Base-by-base conservation (phyloP, 2,797 vertebrate species). In the Furcifer pardalis region DNA sequence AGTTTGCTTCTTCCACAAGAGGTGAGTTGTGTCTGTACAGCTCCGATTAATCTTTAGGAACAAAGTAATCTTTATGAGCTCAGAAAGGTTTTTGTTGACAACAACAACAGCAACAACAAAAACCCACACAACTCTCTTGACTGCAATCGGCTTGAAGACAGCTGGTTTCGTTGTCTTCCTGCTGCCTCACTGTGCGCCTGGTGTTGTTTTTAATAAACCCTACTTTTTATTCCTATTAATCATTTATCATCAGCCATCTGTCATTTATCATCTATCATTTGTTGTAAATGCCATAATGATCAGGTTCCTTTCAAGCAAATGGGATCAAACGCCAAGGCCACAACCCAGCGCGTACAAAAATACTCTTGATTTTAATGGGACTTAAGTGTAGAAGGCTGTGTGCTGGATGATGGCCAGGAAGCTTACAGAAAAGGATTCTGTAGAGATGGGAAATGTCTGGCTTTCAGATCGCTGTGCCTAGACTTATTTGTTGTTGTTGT, bases 21-120 rank as follows among this genome's bases (percentile, higher is more conserved):
- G 6, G 77, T 80, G 91, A 91, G 84, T 91, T 88, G 89, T 88
- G 86, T 79, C 91, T 82, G 46, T 89, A 86, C 91, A 92, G 83
- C 85, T 89, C 79, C 92, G 92, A 92, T 93, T 83, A 91, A 71
- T 88, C 86, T 93, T 90, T 92, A 69, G 49, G 88, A 69, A 4
- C 23, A 90, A 21, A 56, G n/a, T n/a, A n/a, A n/a, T n/a, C n/a
- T 27, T 46, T 75, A 84, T 49, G 46, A 86, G 86, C 85, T 87
- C 80, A 91, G 52, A 92, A 90, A 92, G 75, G 68, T 23, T 79
- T 46, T 89, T 89, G 68, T 91, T 71, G 86, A 91, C n/a, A n/a
- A n/a, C n/a, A n/a, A n/a, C n/a, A n/a, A n/a, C n/a, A 21, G 6
- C 35, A 83, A 56, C 13, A 56, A 56, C 15, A 19, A 65, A 89